Base-by-base conservation (phyloP, 2,113 vertebrate genomes). In the Meles meles region DNA sequence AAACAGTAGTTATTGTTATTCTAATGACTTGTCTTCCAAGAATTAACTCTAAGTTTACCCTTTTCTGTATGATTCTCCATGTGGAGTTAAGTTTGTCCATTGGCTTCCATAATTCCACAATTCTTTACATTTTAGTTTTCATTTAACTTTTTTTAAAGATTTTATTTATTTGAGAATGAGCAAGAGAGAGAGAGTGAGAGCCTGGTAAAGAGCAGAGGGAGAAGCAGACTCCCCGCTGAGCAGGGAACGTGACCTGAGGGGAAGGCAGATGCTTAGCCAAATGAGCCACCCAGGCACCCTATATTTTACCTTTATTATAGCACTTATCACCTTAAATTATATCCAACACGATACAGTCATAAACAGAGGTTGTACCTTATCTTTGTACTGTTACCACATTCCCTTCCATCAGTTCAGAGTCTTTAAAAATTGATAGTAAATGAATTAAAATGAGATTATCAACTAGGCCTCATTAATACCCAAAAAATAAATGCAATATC, bases 11-110 rank as follows among this genome's bases (percentile, higher is more conserved):
- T 77, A 42, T 39, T 44, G 69, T 80, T 93, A 87, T 77, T 96
- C 93, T 91, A 93, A 80, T 71, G 37, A 42, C 27, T 79, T 67
- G 61, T n/a, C 21, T 88, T 94, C 95, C 25, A 83, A 76, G 31
- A 96, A 82, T 86, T 31, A 59, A 27, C 31, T 84, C 34, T 29
- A 37, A 67, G 44, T 79, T 87, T 79, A 34, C 57, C 42, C 67
- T 71, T 10, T 44, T 61, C 34, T 13, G 3, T 42, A n/a, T 17
- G 39, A 71, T 86, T 87, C 17, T 31, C 44, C 13, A 3, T 10
- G 14, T 13, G 34, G 47, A 82, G 15, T 76, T 29, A 71, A 74
- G 18, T 72, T 72, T 49, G 18, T 23, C 20, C 6, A 3, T 72
- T 71, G 52, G 15, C 11, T 59, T 59, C 11, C 31, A 14, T 67